These are phyloP conservation scores for Zaprionus camerounensis DNA, from an alignment of 1,140 invertebrate genomes.

Conservation along the genomic window DNA sequence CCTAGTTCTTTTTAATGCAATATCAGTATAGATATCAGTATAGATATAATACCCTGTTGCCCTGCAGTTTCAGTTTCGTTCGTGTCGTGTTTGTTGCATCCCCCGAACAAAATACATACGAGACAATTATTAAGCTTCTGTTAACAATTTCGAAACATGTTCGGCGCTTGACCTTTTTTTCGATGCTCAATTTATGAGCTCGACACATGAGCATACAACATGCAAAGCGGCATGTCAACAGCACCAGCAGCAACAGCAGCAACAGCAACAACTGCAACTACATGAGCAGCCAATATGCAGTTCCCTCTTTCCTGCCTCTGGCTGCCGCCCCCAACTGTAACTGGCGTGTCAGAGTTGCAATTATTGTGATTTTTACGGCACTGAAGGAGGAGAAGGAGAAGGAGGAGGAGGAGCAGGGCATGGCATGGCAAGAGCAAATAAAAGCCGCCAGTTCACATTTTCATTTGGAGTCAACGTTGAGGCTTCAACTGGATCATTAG, in stretches of 20 bases:
- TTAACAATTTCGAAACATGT: constrained; percentile 58
- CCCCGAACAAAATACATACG: constrained; percentile 24
- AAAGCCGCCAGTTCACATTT: constrained; percentile 68
- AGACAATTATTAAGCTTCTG: constrained; percentile 46
- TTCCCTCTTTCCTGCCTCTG: background rate
- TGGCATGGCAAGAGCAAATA: constrained; percentile 75
- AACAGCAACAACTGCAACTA: constrained; percentile 18
- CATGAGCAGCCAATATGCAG: constrained; percentile 1
- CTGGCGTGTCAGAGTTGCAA: constrained; percentile 75
- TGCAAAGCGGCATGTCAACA: constrained; percentile 58
- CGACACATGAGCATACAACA: constrained; percentile 57
- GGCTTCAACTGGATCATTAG: constrained; percentile 67
- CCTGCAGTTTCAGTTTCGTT: constrained; percentile 4
- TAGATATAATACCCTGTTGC: too few species aligned
- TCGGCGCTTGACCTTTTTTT: constrained; percentile 70
- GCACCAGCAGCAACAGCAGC: constrained; percentile 28
- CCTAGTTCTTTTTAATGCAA: too few species aligned
- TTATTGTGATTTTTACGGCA: constrained; percentile 68
- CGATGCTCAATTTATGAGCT: constrained; percentile 64
- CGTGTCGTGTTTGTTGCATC: constrained; percentile 12
- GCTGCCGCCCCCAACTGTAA: background rate
- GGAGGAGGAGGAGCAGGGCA: background rate
- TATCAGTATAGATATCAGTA: too few species aligned
- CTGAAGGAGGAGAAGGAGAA: background rate
- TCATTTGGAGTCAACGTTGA: constrained; percentile 62